Base-by-base conservation (phyloP, 2,797 vertebrate genomes). In the Antrozous pallidus region DNA sequence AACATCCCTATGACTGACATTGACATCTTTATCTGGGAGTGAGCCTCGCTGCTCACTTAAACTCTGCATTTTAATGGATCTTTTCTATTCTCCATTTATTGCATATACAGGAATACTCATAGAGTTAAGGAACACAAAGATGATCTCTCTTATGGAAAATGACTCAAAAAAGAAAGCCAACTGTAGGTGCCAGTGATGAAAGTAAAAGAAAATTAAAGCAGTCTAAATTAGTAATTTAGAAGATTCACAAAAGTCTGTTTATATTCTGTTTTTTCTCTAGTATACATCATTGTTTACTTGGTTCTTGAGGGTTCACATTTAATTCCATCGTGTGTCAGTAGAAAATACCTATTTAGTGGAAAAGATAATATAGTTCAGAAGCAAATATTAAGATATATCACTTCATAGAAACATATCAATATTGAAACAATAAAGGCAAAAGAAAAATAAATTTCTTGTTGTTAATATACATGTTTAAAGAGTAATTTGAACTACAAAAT, bases 401-500 rank as follows among this genome's bases (percentile, higher is more conserved):
- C 40, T 73, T 88, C 40, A 47, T 36, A 79, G 38, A 92, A 88
- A 33, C 63, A 1, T 58, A 24, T 85, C 58, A 82, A 0, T 90
- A 42, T 49, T 87, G 17, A 58, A 85, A 92, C 33, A 93, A 2
- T 79, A 77, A 82, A 88, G 22, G 5, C 56, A 88, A 90, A 71
- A 81, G n/a, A 79, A 74, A 75, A 77, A 77, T 16, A 92, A 74
- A 82, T 75, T 71, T 38, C 33, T 73, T 90, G 16, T 71, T 85
- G 24, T 73, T 85, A 71, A 95, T 90, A 20, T 61, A 71, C 45
- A 74, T 10, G 13, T 86, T 92, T 88, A 54, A 47, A 86, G 90
- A 96, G 28, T 79, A 75, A 31, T 88, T 82, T 89, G 12, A 58
- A 73, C 85, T 74, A 92, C 70, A 94, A 61, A 92, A 74, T 86